Evolutionary conservation across 2,113 vertebrate genomes (phyloP).

Genomic region (Saccopteryx leptura): DNA sequence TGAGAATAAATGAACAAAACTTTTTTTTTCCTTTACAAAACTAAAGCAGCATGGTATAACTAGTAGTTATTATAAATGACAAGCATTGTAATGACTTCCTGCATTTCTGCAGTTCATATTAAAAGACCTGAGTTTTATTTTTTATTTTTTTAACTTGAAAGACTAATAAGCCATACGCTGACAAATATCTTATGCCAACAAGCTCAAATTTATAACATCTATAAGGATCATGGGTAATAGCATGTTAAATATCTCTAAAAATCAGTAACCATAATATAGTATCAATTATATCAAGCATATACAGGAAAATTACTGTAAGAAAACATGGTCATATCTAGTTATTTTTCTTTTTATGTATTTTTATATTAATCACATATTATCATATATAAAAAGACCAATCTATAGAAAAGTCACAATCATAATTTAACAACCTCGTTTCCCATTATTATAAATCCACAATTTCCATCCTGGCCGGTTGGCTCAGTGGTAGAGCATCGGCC

Average conservation of each 20-base stretch:
- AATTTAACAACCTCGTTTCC: not conserved
- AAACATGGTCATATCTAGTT: not conserved
- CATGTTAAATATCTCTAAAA: not conserved
- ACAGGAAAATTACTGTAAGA: not conserved
- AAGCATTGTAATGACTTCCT: not conserved
- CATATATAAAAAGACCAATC: not conserved
- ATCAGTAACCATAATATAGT: not conserved
- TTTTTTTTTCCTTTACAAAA: not conserved
- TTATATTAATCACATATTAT: not conserved
- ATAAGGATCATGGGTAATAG: not conserved
- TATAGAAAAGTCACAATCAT: not conserved
- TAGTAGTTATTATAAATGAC: not conserved
- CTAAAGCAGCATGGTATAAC: not conserved
- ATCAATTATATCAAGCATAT: not conserved
- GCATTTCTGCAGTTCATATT: not conserved
- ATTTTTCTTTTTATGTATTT: not conserved
- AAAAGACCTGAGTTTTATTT: not conserved
- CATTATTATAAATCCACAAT: not conserved
- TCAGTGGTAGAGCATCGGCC: too few relatives aligned
- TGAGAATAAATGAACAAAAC: not conserved
- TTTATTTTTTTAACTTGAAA: constrained; percentile 18
- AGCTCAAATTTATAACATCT: not conserved
- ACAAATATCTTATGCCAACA: not conserved
- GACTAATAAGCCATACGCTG: not conserved
- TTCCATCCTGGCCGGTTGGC: too few relatives aligned